phyloP scores from a whole-genome alignment of 2,888 invertebrate species.

The Sepioteuthis lessoniana region DNA sequence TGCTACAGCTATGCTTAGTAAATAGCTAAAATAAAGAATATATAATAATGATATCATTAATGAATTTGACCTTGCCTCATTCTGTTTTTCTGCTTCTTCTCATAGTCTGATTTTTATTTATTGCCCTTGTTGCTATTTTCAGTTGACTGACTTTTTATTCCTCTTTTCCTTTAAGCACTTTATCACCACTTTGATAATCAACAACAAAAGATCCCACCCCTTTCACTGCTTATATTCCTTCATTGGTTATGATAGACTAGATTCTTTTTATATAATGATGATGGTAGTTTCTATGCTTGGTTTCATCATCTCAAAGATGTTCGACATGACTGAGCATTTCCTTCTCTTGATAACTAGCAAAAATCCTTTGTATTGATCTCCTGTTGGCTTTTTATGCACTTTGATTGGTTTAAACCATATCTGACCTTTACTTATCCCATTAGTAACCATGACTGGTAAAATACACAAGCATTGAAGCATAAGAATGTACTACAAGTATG shows the following conservation, averaged over 20 bases:
- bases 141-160: too few relatives aligned
- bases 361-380: background rate
- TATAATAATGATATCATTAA: too few relatives aligned
- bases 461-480: conserved; percentile 23
- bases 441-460: background rate
- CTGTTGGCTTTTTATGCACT: background rate
- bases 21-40: too few relatives aligned
- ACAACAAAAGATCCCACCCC: too few relatives aligned
- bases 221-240: too few relatives aligned
- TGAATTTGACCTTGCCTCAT: too few relatives aligned
- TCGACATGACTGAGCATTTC: background rate
- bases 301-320: background rate
- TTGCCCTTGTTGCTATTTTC: too few relatives aligned
- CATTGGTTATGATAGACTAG: background rate
- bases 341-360: background rate
- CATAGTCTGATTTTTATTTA: too few relatives aligned
- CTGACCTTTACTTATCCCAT: background rate
- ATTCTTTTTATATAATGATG: background rate
- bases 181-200: too few relatives aligned
- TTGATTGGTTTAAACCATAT: background rate
- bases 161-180: too few relatives aligned
- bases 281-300: conserved; percentile 7
- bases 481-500: background rate
- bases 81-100: too few relatives aligned
- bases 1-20: too few relatives aligned